Percentiles rank a stretch among this genome's conserved stretches.
Evolutionary conservation across 1,140 invertebrate genomes (phyloP).

Genomic region (Mycetomoellerius zeteki): DNA sequence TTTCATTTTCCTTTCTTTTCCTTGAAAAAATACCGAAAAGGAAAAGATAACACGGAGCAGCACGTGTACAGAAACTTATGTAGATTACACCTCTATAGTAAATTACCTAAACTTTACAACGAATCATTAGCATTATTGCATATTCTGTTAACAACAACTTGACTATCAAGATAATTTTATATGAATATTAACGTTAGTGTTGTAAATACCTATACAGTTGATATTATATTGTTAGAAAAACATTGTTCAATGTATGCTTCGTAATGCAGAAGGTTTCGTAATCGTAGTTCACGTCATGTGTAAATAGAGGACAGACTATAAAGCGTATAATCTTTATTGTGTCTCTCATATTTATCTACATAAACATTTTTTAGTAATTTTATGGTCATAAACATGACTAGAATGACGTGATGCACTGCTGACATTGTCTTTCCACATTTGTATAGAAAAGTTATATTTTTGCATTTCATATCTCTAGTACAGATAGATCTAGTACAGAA

Average conservation of each 20-base stretch:
- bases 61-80: neutral
- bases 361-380: neutral
- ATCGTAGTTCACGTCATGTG: neutral
- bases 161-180: constrained; percentile 52
- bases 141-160: neutral
- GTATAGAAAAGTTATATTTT: neutral
- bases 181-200: constrained; percentile 13
- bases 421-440: neutral
- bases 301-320: neutral
- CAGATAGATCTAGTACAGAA: too few relatives aligned
- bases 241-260: neutral
- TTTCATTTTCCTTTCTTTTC: constrained; percentile 11
- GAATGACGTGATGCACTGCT: neutral
- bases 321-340: neutral
- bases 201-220: neutral
- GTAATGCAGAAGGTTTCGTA: neutral
- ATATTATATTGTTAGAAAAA: neutral
- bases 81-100: neutral
- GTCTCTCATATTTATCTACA: neutral
- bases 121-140: constrained; percentile 23
- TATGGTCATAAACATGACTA: neutral
- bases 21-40: constrained; percentile 25
- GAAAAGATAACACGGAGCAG: neutral
- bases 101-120: constrained; percentile 15
- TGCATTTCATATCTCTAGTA: constrained; percentile 1